These are phyloP conservation scores for Heterodera schachtii DNA, from an alignment of 1,140 invertebrate genomes.

Conservation along the genomic window DNA sequence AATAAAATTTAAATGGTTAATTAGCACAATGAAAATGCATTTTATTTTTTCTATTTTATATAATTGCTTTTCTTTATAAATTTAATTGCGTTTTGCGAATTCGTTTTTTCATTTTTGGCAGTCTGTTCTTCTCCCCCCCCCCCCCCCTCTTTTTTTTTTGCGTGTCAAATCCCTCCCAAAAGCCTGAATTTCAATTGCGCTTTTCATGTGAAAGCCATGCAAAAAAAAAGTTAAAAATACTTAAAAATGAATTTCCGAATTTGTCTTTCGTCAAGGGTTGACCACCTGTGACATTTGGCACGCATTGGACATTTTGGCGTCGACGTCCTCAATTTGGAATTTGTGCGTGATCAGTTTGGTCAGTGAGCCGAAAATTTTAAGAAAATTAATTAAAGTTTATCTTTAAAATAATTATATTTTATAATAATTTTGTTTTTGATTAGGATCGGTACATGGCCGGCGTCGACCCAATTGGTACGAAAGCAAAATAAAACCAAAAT, in stretches of 20 bases:
- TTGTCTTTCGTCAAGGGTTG: constrained; percentile 49
- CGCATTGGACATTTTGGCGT: constrained; percentile 64
- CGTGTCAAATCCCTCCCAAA: not conserved
- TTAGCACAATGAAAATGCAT: no score
- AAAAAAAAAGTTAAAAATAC: not conserved
- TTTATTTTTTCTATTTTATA: no score
- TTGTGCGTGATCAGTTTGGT: constrained; percentile 63
- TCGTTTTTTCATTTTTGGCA: not conserved
- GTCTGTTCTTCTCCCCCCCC: not conserved
- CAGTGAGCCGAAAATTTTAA: constrained; percentile 14
- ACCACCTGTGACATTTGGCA: constrained; percentile 64
- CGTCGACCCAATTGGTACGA: constrained; percentile 59
- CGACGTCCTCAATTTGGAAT: constrained; percentile 65
- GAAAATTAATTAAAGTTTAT: no score
- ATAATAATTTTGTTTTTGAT: not conserved
- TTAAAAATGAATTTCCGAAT: not conserved
- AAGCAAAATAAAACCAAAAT: no score
- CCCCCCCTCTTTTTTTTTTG: not conserved
- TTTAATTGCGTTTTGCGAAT: not conserved
- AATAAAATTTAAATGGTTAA: not conserved
- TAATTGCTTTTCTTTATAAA: no score
- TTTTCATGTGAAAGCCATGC: not conserved
- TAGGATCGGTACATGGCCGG: constrained; percentile 57
- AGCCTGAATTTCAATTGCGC: not conserved
- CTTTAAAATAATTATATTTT: no score